Evolutionary conservation across 2,797 vertebrate species (phyloP).

Genomic region (Premnoplex brunnescens): DNA sequence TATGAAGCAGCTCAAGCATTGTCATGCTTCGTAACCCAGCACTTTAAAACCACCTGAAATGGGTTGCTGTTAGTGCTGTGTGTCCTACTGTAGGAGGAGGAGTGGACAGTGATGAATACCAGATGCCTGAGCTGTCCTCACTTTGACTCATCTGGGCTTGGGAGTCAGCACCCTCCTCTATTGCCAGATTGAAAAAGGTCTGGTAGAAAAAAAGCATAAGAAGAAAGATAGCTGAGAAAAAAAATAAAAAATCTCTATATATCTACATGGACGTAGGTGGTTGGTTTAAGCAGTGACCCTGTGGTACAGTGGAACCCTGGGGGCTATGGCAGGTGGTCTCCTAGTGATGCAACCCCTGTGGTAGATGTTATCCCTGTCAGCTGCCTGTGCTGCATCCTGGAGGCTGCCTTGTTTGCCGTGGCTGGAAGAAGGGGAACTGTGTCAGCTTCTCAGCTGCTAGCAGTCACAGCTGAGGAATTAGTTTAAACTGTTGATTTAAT

Average conservation of each 20-base stretch:
- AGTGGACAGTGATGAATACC: background rate
- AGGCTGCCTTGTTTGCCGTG: background rate
- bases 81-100: background rate
- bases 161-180: background rate
- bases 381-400: background rate
- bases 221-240: background rate
- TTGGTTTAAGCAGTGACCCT: background rate
- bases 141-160: background rate
- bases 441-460: background rate
- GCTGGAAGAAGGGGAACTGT: background rate
- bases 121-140: background rate
- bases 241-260: rapidly evolving
- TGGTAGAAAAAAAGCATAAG: background rate
- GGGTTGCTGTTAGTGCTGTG: background rate
- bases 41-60: background rate
- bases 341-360: background rate
- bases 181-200: background rate
- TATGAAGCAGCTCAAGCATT: background rate
- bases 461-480: background rate
- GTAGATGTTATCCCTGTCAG: background rate
- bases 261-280: background rate
- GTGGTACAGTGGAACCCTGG: background rate
- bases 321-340: background rate
- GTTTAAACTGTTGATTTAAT: slow-evolving; percentile 14
- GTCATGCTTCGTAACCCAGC: background rate